Evolutionary conservation across 2,888 invertebrate genomes (phyloP).

Genomic region (Luffia ferchaultella): DNA sequence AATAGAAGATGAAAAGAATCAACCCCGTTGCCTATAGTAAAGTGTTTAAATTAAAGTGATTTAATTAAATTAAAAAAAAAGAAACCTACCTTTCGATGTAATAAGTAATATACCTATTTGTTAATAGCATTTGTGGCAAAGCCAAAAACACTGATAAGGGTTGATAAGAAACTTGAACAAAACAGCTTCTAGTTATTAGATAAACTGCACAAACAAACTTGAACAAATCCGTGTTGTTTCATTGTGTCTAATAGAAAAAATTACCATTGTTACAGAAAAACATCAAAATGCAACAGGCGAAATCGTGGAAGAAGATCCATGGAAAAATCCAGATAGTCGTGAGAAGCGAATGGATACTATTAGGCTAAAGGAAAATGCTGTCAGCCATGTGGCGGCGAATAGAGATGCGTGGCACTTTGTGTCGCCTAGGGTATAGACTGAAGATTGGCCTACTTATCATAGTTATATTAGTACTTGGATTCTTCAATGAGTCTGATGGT

Average conservation of each 20-base stretch:
- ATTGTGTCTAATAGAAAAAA: not conserved
- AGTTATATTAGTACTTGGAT: slow-evolving; percentile 45
- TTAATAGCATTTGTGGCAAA: no score
- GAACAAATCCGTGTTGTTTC: not conserved
- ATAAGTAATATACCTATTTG: no score
- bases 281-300: slow-evolving; percentile 4
- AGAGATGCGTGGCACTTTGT: slow-evolving; percentile 30
- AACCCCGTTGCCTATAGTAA: no score
- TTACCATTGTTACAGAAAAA: slow-evolving; percentile 1
- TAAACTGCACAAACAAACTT: no score
- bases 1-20: no score
- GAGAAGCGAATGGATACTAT: slow-evolving; percentile 49
- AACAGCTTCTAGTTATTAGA: no score
- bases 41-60: no score
- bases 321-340: slow-evolving; percentile 7
- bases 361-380: no score
- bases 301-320: slow-evolving; percentile 7
- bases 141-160: no score
- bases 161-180: no score
- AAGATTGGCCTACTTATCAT: slow-evolving; percentile 44
- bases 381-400: slow-evolving; percentile 27
- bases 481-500: slow-evolving; percentile 56
- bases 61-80: no score
- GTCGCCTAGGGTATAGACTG: slow-evolving; percentile 38
- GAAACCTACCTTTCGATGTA: no score